These are phyloP conservation scores for Penaeus chinensis DNA, from an alignment of 1,140 invertebrate genomes.

Conservation along the genomic window DNA sequence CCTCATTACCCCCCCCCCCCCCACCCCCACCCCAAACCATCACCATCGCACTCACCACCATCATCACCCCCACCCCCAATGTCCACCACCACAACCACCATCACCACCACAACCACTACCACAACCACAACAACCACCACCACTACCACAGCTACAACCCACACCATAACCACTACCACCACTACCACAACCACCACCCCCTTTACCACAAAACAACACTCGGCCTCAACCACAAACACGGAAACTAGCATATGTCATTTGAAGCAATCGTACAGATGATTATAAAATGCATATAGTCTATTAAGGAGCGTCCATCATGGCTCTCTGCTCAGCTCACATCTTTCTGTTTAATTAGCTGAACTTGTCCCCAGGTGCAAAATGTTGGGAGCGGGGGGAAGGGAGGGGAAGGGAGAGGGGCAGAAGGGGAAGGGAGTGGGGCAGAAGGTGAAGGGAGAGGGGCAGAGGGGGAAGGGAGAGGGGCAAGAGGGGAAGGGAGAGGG, in stretches of 20 bases:
- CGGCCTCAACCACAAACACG: too few relatives aligned
- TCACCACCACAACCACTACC: too few relatives aligned
- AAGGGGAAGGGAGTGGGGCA: not conserved
- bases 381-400: not conserved
- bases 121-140: too few relatives aligned
- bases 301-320: slow-evolving; percentile 35
- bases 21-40: too few relatives aligned
- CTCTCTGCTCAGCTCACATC: slow-evolving; percentile 8
- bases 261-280: slow-evolving; percentile 26
- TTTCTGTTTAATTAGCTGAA: slow-evolving; percentile 42
- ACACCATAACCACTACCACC: not conserved
- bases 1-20: too few relatives aligned
- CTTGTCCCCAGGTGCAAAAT: slow-evolving; percentile 31
- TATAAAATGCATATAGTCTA: slow-evolving; percentile 32
- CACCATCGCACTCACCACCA: not conserved
- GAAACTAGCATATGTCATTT: not conserved
- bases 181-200: too few relatives aligned
- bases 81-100: too few relatives aligned
- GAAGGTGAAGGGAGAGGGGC: not conserved
- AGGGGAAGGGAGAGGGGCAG: not conserved
- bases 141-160: not conserved
- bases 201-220: not conserved
- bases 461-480: too few relatives aligned
- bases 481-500: too few relatives aligned
- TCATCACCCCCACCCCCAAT: not conserved